Evolutionary conservation across 1,140 invertebrate genomes (phyloP), one percentile per base, ranked within the genome.

Genomic region (Drosophila littoralis): DNA sequence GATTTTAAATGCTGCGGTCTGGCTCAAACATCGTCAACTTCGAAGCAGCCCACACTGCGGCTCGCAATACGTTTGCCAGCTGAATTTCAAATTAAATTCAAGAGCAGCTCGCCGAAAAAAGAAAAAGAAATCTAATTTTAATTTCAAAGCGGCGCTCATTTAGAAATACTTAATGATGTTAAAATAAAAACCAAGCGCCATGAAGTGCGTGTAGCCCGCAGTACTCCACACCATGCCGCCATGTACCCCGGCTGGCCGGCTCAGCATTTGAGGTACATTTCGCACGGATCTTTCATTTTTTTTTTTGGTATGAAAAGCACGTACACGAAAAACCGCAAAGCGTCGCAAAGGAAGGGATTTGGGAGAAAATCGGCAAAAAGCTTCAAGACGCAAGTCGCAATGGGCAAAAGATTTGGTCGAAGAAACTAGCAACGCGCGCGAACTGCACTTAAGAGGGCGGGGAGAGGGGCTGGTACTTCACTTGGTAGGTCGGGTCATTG

Each of bases 151-250:
- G 57, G 60, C 78, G 75, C 78, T 79, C 77, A 79, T 74, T 79
- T 79, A 79, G 75, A 77, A 77, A 77, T 77, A 79, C 75, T 80
- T 80, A 80, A 80, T 80, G 78, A 80, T 78, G 78, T 80, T 78
- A 77, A 80, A 80, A 77, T 80, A 78, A 74, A 79, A 79, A 79
- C 69, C 77, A 79, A 77, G 75, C 70, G 75, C 75, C 77, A 65
- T 79, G 75, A 79, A 77, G 77, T 77, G 77, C 75, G 77, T 77
- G 67, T 55, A 38, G 28, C 52, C 45, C 33, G 48, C 40, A 58
- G 8, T 17, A 13, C 32, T 12, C 7, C 22, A 9, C 38, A 38
- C 43, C 48, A 10, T 9, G 12, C 13, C 13, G n/a, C 38, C 13
- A 32, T 35, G 28, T 38, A 13, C 15, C 2, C 51, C 36, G 3